These are phyloP conservation scores for Marasmarcha lunaedactyla DNA, from an alignment of 2,888 invertebrate genomes.

Conservation along the genomic window DNA sequence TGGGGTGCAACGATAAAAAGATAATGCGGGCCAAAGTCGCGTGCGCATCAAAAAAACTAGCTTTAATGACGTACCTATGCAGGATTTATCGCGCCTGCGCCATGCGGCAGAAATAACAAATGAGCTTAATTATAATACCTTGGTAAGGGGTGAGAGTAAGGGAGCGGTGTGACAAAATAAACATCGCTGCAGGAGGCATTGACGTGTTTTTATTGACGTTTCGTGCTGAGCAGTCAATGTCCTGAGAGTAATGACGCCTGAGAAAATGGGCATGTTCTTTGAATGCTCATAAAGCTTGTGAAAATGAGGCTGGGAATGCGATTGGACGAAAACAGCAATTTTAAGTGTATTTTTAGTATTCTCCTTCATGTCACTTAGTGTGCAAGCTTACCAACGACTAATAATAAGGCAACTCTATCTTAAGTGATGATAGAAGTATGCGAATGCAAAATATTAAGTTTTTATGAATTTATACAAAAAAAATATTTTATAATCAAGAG, in stretches of 20 bases:
- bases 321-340: too few relatives aligned
- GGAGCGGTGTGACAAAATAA: conserved; percentile 33
- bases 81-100: conserved; percentile 61
- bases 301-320: too few relatives aligned
- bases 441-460: too few relatives aligned
- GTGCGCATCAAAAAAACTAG: conserved; percentile 59
- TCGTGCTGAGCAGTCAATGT: conserved; percentile 45
- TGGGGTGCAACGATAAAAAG: conserved; percentile 68
- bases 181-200: conserved; percentile 49
- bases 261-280: too few relatives aligned
- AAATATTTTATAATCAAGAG: neutral
- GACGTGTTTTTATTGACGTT: conserved; percentile 48
- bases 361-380: too few relatives aligned
- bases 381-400: too few relatives aligned
- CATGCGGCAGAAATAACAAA: conserved; percentile 41
- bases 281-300: too few relatives aligned
- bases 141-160: conserved; percentile 31
- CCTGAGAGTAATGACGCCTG: conserved; percentile 33
- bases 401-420: too few relatives aligned
- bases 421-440: too few relatives aligned
- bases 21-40: conserved; percentile 60
- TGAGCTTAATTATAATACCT: conserved; percentile 66
- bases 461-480: too few relatives aligned
- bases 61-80: conserved; percentile 62
- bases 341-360: too few relatives aligned